Percentiles rank a stretch among this genome's conserved stretches.
These are phyloP conservation scores for Clinocottus analis DNA, from an alignment of 2,113 vertebrate genomes.

Conservation along the genomic window DNA sequence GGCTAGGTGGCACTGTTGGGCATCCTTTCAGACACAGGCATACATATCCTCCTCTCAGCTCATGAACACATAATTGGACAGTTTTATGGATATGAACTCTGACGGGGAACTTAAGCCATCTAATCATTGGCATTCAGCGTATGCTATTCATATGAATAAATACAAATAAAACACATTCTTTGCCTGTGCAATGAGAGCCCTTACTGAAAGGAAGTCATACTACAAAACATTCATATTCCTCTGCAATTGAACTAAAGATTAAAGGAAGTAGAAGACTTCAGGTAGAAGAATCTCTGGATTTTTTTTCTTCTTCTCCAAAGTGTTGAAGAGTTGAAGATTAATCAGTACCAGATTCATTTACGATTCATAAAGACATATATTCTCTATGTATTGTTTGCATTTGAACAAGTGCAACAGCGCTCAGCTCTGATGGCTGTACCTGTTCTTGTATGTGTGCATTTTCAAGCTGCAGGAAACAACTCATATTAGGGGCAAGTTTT, in stretches of 20 bases:
- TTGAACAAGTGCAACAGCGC: conserved; percentile 46
- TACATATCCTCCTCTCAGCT: conserved; percentile 73
- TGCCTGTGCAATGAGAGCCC: conserved; percentile 64
- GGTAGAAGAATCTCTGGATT: conserved; percentile 60
- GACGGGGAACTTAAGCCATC: conserved; percentile 83
- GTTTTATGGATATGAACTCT: conserved; percentile 84
- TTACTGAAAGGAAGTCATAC: conserved; percentile 62
- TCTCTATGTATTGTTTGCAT: conserved; percentile 36
- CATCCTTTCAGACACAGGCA: conserved; percentile 73
- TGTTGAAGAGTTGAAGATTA: conserved; percentile 59
- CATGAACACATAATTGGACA: conserved; percentile 82
- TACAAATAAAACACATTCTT: conserved; percentile 81
- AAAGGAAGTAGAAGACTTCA: conserved; percentile 66
- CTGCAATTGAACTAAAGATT: conserved; percentile 70
- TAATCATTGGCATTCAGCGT: conserved; percentile 82
- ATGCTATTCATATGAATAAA: conserved; percentile 83
- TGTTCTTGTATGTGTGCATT: conserved; percentile 16
- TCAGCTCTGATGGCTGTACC: background rate
- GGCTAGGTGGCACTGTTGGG: conserved; percentile 83
- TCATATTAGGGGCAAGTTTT: background rate
- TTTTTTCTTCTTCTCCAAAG: conserved; percentile 29
- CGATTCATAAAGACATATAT: conserved; percentile 20
- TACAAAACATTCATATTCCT: conserved; percentile 61
- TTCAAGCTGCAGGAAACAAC: background rate
- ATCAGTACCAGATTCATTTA: conserved; percentile 41